Conservation (phyloP, 2,888 invertebrate species). For the Chloroclysta siterata region DNA sequence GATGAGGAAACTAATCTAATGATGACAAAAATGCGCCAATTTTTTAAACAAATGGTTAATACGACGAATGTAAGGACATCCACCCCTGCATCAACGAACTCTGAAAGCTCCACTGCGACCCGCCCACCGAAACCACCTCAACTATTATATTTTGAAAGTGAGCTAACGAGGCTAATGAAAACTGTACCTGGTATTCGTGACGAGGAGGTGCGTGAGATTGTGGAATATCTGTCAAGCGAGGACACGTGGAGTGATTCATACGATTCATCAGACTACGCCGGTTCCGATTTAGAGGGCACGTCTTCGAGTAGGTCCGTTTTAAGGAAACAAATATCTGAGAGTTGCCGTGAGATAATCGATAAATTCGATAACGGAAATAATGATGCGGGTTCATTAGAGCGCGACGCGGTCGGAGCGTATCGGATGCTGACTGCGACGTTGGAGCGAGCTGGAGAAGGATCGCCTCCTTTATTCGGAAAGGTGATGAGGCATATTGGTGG, state of each 20-base stretch:
- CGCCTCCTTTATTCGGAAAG: slow-evolving; percentile 94
- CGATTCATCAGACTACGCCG: slow-evolving; percentile 96
- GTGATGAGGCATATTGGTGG: slow-evolving; percentile 97
- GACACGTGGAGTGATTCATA: slow-evolving; percentile 97
- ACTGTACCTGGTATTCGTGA: slow-evolving; percentile 96
- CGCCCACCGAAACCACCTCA: slow-evolving; percentile 92
- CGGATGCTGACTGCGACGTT: slow-evolving; percentile 93
- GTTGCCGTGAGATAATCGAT: slow-evolving; percentile 94
- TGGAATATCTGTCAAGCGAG: slow-evolving; percentile 96
- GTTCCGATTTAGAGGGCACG: slow-evolving; percentile 92
- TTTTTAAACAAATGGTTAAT: slow-evolving; percentile 96
- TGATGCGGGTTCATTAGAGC: slow-evolving; percentile 84
- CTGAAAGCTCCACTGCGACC: slow-evolving; percentile 74
- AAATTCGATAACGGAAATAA: slow-evolving; percentile 92
- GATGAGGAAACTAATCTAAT: slow-evolving; percentile 97
- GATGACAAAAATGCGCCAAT: slow-evolving; percentile 97
- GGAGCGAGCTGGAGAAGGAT: slow-evolving; percentile 89
- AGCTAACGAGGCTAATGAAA: slow-evolving; percentile 95
- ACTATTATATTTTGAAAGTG: slow-evolving; percentile 94
- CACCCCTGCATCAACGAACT: slow-evolving; percentile 83
- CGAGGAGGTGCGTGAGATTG: slow-evolving; percentile 95
- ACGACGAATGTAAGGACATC: slow-evolving; percentile 83
- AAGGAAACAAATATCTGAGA: slow-evolving; percentile 94
- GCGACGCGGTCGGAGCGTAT: slow-evolving; percentile 94
- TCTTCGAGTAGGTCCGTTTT: slow-evolving; percentile 87